Evolutionary conservation across 2,888 invertebrate species (phyloP).

Genomic region (Pristionchus mayeri): DNA sequence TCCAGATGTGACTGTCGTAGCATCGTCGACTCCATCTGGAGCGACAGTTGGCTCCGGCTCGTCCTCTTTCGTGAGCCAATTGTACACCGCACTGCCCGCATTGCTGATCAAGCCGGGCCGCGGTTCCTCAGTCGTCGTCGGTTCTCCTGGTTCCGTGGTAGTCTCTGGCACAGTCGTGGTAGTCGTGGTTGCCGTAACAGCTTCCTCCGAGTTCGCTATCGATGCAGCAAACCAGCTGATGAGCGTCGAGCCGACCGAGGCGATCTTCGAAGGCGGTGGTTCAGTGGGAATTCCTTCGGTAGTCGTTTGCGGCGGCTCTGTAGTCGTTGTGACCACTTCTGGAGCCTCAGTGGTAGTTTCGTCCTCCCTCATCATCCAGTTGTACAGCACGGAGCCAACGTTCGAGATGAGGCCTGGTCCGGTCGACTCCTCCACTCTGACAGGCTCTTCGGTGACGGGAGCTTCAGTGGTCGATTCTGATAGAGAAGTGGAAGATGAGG

Average conservation of each 20-base stretch:
- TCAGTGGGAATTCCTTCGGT: background rate
- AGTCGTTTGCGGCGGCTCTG: background rate
- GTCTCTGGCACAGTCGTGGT: background rate
- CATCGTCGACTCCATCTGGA: background rate
- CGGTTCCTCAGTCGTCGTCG: constrained; percentile 3
- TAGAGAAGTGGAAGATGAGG: background rate
- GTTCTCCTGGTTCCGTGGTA: background rate
- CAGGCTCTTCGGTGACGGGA: background rate
- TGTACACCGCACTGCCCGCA: background rate
- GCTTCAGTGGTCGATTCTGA: background rate
- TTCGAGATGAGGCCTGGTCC: background rate
- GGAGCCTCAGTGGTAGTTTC: background rate
- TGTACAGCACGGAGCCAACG: constrained; percentile 5
- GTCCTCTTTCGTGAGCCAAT: background rate
- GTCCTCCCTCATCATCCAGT: constrained; percentile 30
- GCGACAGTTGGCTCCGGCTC: background rate
- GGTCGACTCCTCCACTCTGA: background rate
- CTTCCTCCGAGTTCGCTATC: background rate
- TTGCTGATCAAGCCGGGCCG: background rate
- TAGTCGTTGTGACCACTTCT: background rate
- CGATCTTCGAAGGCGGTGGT: background rate
- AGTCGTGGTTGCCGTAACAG: background rate
- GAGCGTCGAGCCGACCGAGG: constrained; percentile 19
- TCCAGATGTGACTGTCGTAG: background rate
- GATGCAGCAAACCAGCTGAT: constrained; percentile 20